Evolutionary conservation across 2,113 vertebrate species (phyloP).

Genomic region (Myodes glareolus): DNA sequence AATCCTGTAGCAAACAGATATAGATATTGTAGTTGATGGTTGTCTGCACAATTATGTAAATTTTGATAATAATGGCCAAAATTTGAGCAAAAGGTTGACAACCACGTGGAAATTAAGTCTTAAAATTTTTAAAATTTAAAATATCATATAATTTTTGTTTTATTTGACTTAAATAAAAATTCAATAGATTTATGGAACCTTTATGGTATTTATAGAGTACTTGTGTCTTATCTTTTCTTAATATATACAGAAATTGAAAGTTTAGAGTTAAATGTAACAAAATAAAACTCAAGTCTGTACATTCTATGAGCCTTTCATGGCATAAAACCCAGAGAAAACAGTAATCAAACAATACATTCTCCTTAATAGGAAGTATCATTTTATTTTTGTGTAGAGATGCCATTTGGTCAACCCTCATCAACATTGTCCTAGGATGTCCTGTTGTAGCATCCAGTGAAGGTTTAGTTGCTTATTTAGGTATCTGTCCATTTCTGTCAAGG

Average conservation of each 20-base stretch:
- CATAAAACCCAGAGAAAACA: not conserved
- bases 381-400: not conserved
- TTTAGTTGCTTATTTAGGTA: not conserved
- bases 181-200: not conserved
- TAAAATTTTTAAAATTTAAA: not conserved
- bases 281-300: not conserved
- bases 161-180: not conserved
- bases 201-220: not conserved
- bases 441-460: too few relatives aligned
- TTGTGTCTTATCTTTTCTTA: not conserved
- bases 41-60: not conserved
- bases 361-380: not conserved
- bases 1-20: not conserved
- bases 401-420: not conserved
- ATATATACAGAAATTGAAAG: not conserved
- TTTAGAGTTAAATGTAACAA: not conserved
- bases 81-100: not conserved
- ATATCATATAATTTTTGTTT: not conserved
- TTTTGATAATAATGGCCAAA: not conserved
- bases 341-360: not conserved
- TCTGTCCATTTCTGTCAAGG: conserved; percentile 29
- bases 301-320: not conserved
- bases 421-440: not conserved
- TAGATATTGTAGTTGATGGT: not conserved
- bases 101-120: not conserved